Evolutionary conservation across 2,113 vertebrate species (phyloP), one percentile per base, ranked within the genome.

Genomic region (Misgurnus anguillicaudatus): DNA sequence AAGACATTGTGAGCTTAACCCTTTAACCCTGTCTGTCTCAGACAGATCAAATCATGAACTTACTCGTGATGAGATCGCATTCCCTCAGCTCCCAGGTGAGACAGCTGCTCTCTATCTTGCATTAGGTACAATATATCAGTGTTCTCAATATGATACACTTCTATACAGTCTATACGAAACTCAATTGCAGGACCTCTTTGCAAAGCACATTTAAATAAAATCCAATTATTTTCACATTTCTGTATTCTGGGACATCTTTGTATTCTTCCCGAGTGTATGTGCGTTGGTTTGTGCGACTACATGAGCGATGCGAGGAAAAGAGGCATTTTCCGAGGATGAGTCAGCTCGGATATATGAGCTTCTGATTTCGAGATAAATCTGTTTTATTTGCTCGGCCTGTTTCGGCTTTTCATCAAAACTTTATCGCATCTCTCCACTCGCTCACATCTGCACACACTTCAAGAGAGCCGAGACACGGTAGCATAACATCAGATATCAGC

Each of bases 331-430:
- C 38, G 66, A 71, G 66, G 75, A 85, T 79, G 80, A 87, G 75
- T 41, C 16, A 79, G 61, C 81, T 70, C 38, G 62, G 68, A 79
- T 69, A 51, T 80, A 60, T 78, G 82, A 69, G 81, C 63, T 77
- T 51, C 64, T 61, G 83, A 87, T 87, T 84, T 83, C 68, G 67
- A 86, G 85, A 88, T 86, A 77, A 83, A 86, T 87, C 79, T 66
- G 48, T 86, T 87, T 86, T 19, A 82, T 85, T 89, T 83, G 42
- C 61, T 39, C 6, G 45, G 24, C 9, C 61, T 3, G 8, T 47
- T 31, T 64, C 60, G 64, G 61, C 24, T 76, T 76, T 53, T 64
- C 74, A 76, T 64, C 48, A 17, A 6, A 71, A 69, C 81, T 83
- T 86, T 87, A 87, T 84, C 24, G 45, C 11, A 11, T 51, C 21